A percentile compares a stretch with the other conserved stretches of the same genome.
These are phyloP conservation scores for Macaria notata DNA, from an alignment of 2,888 invertebrate genomes.

Conservation along the genomic window DNA sequence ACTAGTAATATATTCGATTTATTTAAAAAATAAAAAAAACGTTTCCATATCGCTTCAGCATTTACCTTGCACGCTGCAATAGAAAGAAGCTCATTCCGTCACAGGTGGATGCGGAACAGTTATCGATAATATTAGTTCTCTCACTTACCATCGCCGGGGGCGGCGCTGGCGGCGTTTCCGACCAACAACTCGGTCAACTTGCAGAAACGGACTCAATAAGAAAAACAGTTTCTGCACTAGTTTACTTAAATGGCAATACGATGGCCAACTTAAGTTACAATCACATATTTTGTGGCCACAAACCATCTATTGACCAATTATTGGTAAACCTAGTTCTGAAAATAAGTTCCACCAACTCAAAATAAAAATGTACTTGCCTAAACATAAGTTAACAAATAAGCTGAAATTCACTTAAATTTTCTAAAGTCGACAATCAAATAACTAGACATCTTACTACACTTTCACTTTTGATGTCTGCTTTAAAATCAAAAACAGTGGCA, in stretches of 20 bases:
- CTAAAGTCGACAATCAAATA: background rate
- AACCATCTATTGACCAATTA: too few relatives aligned
- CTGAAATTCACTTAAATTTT: too few relatives aligned
- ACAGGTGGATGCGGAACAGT: constrained; percentile 55
- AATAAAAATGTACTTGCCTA: too few relatives aligned
- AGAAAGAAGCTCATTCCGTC: constrained; percentile 50
- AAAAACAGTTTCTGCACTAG: too few relatives aligned
- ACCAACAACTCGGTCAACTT: constrained; percentile 34
- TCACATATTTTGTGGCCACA: too few relatives aligned
- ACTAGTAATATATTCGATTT: too few relatives aligned
- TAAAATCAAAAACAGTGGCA: constrained; percentile 5
- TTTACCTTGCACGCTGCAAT: constrained; percentile 29
- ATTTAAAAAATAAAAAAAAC: too few relatives aligned
- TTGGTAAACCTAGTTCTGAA: too few relatives aligned
- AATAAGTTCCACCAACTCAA: too few relatives aligned
- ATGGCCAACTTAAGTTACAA: too few relatives aligned
- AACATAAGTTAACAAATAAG: too few relatives aligned
- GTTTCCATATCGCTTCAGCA: constrained; percentile 24
- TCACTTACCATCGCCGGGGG: constrained; percentile 37
- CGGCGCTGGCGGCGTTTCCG: constrained; percentile 37
- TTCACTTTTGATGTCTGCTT: constrained; percentile 8
- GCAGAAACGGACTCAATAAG: background rate
- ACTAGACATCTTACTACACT: background rate
- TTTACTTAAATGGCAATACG: too few relatives aligned
- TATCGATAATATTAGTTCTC: constrained; percentile 49